Evolutionary conservation across 2,113 vertebrate genomes (phyloP).

Genomic region (Microcebus jonahi): DNA sequence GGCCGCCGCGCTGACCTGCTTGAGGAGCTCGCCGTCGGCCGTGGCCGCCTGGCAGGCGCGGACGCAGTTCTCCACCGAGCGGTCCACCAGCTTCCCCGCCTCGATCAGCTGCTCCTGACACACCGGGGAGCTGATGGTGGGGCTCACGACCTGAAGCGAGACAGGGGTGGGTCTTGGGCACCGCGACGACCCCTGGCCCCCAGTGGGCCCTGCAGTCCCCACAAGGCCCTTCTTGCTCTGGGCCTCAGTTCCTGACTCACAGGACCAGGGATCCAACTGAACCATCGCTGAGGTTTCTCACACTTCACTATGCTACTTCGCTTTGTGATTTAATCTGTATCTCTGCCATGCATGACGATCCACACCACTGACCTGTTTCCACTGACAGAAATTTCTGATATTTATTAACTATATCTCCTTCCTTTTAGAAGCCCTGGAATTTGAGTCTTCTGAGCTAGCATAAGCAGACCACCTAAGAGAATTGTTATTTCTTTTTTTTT

Average conservation of each 20-base stretch:
- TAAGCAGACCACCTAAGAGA: background rate
- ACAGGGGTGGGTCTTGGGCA: background rate
- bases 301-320: background rate
- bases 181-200: fast-evolving
- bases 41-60: conserved; percentile 95
- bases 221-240: no score
- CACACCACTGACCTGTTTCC: background rate
- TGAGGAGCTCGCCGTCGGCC: conserved; percentile 92
- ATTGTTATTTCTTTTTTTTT: background rate
- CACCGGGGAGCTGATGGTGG: conserved; percentile 98
- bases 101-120: conserved; percentile 99
- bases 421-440: background rate
- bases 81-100: conserved; percentile 96
- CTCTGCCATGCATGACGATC: background rate
- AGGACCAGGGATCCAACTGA: background rate
- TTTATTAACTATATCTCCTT: background rate
- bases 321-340: background rate
- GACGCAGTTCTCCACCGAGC: conserved; percentile 96
- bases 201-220: background rate
- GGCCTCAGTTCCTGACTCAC: background rate
- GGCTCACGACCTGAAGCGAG: conserved; percentile 92
- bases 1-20: conserved; percentile 94
- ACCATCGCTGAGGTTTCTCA: background rate
- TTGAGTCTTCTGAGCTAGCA: background rate
- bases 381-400: background rate